These are phyloP conservation scores for Galerucella nymphaeae DNA, from an alignment of 2,888 invertebrate species.

Conservation along the genomic window DNA sequence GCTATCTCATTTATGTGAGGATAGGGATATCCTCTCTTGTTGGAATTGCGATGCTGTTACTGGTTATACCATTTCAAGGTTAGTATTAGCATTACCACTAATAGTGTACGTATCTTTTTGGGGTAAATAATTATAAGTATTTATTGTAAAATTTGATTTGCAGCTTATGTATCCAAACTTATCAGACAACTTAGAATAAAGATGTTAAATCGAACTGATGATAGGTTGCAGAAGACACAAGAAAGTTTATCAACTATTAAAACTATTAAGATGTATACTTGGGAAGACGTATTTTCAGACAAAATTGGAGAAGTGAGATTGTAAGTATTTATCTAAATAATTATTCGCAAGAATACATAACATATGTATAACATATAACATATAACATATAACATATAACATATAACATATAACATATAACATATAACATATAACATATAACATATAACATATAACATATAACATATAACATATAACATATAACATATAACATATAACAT, in stretches of 20 bases:
- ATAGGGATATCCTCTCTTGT: constrained; percentile 67
- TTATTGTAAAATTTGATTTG: constrained; percentile 28
- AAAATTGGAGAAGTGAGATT: constrained; percentile 67
- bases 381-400: too few relatives aligned
- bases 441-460: too few relatives aligned
- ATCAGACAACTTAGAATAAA: constrained; percentile 48
- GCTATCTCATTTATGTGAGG: constrained; percentile 78
- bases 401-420: too few relatives aligned
- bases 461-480: too few relatives aligned
- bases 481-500: too few relatives aligned
- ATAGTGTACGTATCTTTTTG: neutral
- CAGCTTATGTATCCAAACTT: constrained; percentile 46
- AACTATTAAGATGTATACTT: constrained; percentile 58
- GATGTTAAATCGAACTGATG: constrained; percentile 57
- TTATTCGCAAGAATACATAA: too few relatives aligned
- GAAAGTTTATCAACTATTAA: constrained; percentile 56
- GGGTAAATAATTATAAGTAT: too few relatives aligned
- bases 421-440: too few relatives aligned
- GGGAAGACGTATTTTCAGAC: constrained; percentile 55
- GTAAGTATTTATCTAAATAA: constrained; percentile 47
- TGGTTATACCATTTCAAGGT: constrained; percentile 50
- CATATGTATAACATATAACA: too few relatives aligned
- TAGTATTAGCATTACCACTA: constrained; percentile 26
- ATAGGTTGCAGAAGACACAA: constrained; percentile 55
- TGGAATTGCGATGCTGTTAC: constrained; percentile 67